phyloP scores from a whole-genome alignment of 2,113 vertebrate species.

The Ancistrus triradiatus region DNA sequence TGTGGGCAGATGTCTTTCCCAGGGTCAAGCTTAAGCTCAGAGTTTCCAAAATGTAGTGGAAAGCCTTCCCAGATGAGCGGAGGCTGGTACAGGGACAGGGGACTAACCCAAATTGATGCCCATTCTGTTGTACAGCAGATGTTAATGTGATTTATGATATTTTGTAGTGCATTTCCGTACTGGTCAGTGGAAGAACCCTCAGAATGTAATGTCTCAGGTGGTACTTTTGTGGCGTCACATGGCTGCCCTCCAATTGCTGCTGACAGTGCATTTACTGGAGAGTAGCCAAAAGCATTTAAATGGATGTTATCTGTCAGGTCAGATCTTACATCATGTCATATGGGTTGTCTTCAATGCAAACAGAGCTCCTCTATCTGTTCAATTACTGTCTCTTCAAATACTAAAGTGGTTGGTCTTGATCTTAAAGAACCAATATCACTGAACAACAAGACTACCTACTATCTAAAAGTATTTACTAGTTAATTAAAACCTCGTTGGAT shows the following conservation, averaged over 20 bases:
- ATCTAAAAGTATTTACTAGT: no score
- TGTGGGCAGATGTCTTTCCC: no score
- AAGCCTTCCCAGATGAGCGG: no score
- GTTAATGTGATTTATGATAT: no score
- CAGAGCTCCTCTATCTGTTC: neutral
- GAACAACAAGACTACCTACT: no score
- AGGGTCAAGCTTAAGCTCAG: no score
- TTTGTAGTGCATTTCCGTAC: neutral
- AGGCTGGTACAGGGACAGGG: neutral
- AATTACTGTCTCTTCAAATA: constrained; percentile 13
- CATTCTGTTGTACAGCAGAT: no score
- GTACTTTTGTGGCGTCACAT: constrained; percentile 3
- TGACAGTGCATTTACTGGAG: constrained; percentile 20
- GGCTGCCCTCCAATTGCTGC: neutral
- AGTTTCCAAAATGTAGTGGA: no score
- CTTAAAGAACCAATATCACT: no score
- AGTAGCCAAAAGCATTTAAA: constrained; percentile 6
- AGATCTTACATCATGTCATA: constrained; percentile 7
- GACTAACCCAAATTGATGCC: no score
- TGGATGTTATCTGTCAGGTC: constrained; percentile 15
- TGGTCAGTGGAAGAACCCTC: neutral
- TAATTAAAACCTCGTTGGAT: no score
- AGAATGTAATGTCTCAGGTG: neutral
- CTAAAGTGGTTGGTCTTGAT: neutral
- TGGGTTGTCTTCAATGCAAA: neutral